Evolutionary conservation across 2,888 invertebrate species (phyloP), one percentile per base, ranked within the genome.

Genomic region (Archaeoteleia sp.): DNA sequence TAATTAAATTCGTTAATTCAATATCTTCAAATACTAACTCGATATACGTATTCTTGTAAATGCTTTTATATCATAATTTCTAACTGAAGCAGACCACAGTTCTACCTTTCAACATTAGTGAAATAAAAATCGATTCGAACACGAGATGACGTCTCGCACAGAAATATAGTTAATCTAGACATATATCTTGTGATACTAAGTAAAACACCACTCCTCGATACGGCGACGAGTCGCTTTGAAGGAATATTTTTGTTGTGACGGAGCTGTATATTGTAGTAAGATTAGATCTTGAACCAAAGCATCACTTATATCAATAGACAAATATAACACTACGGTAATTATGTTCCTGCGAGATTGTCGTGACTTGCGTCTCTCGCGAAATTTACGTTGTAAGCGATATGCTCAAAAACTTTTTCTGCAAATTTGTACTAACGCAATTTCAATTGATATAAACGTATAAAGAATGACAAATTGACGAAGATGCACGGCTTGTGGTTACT

Each of bases 121-220:
- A 10, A 17, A 39, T 20, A 8, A 20, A 20, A 27, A 42, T 42
- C 42, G 7, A 12, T n/a, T 42, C 27, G 10, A 42, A 42, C 25
- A 8, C 23, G 10, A 25, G 7, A 9, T 23, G 25, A 13, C 12
- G n/a, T 68, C 48, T 63, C 48, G n/a, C n/a, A n/a, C 42, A 27
- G 27, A 45, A 53, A 13, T 14, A 29, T 60, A 51, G 53, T 60
- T 60, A 45, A 69, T 45, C 73, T 80, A 81, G 78, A 75, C 72
- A 71, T 78, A 66, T 78, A 74, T 78, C 75, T 81, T 82, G 82
- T 83, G 82, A 83, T 82, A 83, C 72, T 76, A 79, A 76, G 69
- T 76, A 70, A 73, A 74, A 66, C 35, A 65, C 71, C 72, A 75
- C 78, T 78, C 74, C 76, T 76, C 70, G 72, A 74, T 72, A 43